Evolutionary conservation across 2,797 vertebrate species (phyloP).

Genomic region (Tachyglossus aculeatus): DNA sequence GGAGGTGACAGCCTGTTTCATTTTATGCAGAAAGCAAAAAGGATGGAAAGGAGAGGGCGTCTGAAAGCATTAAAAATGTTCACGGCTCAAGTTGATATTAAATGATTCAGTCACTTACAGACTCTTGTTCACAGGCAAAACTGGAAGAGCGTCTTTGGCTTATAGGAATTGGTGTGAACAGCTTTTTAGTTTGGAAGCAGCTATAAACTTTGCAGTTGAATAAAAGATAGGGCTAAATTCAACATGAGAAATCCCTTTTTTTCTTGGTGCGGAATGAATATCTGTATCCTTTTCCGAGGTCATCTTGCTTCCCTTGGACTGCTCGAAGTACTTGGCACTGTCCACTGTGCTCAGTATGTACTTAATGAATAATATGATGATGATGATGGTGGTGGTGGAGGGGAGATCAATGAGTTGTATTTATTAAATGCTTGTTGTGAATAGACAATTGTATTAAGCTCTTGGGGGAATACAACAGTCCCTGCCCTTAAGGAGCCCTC

Average conservation of each 20-base stretch:
- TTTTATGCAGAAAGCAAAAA: background rate
- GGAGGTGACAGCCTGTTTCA: background rate
- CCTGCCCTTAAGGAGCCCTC: too few relatives aligned
- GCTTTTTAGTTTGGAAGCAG: conserved; percentile 29
- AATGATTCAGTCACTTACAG: background rate
- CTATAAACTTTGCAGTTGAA: conserved; percentile 29
- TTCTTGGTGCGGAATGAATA: conserved; percentile 8
- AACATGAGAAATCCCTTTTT: background rate
- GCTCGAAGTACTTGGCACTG: too few relatives aligned
- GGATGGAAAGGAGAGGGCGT: background rate
- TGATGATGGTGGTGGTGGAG: too few relatives aligned
- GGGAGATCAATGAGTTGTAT: too few relatives aligned
- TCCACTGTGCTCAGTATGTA: too few relatives aligned
- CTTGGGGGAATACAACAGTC: too few relatives aligned
- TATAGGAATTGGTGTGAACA: conserved; percentile 45
- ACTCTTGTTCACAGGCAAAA: too few relatives aligned
- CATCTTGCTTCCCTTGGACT: too few relatives aligned
- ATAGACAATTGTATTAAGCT: too few relatives aligned
- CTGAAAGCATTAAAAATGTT: background rate
- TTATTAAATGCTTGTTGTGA: too few relatives aligned
- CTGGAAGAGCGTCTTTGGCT: conserved; percentile 8
- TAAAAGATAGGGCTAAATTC: conserved; percentile 28
- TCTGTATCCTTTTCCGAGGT: too few relatives aligned
- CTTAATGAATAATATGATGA: too few relatives aligned
- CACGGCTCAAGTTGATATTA: background rate